Evolutionary conservation across 1,140 invertebrate species (phyloP), one percentile per base, ranked within the genome.

Genomic region (Acyrthosiphon pisum): DNA sequence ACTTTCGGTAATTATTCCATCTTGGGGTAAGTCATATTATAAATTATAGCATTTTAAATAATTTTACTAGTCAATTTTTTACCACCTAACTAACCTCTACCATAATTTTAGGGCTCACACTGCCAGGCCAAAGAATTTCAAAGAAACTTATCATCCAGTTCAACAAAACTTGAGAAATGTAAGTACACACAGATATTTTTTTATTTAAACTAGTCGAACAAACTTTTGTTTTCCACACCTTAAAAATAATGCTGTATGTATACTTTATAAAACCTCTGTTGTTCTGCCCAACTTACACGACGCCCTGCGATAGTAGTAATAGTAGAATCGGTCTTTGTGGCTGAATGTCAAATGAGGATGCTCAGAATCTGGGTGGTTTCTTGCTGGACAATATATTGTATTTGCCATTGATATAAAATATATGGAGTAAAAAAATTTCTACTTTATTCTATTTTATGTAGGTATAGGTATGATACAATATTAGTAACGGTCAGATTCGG

Each of bases 131-230:
- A 86, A 93, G 6, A 84, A 93, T 44, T 93, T 46, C 48, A 48
- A 93, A 93, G 91, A 93, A 93, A 53, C 11, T 26, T 86, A 56
- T 53, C 91, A 93, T 44, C 91, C 91, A 3, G 91, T 93, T 30
- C 91, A 93, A 93, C 91, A 93, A 93, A 93, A 76, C 35, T 68
- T 37, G 84, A 86, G 56, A 90, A 68, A 83, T 76, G 30, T 83
- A 81, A 90, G 90, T 48, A 93, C 20, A 30, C 37, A 9, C 9
- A 14, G 44, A 41, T n/a, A 44, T 23, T 11, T 11, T 44, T 84
- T 30, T 22, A 35, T 81, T 81, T 37, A 22, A 81, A 81, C 76
- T 37, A 3, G 23, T 83, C 2, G 0, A 37, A 23, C 7, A 41
- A 41, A 41, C 0, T 41, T 23, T 83, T 22, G 1, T 68, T 35